Conservation (phyloP, 2,888 invertebrate genomes). For the Drosophila silvestris region DNA sequence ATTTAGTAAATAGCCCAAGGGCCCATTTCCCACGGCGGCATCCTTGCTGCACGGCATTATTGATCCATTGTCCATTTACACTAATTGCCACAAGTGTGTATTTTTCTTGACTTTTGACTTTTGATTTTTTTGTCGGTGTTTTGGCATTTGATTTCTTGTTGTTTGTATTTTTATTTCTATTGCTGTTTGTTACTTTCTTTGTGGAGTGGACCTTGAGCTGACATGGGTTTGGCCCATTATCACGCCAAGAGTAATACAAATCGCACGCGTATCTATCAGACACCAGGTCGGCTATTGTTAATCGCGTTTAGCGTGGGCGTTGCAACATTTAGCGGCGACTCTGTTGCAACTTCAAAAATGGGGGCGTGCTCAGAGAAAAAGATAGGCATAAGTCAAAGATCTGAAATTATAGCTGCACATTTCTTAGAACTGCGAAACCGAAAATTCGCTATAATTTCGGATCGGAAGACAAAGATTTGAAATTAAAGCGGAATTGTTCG, state of each 20-base stretch:
- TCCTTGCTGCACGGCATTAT: slow-evolving; percentile 60
- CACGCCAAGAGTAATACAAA: slow-evolving; percentile 64
- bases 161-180: slow-evolving; percentile 26
- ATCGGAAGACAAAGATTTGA: neutral
- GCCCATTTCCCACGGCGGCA: slow-evolving; percentile 71
- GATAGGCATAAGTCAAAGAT: slow-evolving; percentile 14
- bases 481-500: neutral
- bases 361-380: slow-evolving; percentile 36
- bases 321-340: slow-evolving; percentile 61
- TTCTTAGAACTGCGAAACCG: slow-evolving; percentile 32
- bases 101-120: slow-evolving; percentile 17
- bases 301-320: slow-evolving; percentile 49
- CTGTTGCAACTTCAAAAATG: slow-evolving; percentile 21
- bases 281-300: slow-evolving; percentile 58
- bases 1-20: slow-evolving; percentile 71
- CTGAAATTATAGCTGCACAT: slow-evolving; percentile 11
- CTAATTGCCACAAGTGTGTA: slow-evolving; percentile 77
- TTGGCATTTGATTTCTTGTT: slow-evolving; percentile 65
- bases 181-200: slow-evolving; percentile 30
- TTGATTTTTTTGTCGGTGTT: slow-evolving; percentile 67
- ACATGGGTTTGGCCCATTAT: slow-evolving; percentile 50
- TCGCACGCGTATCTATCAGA: slow-evolving; percentile 78
- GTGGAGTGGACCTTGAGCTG: slow-evolving; percentile 65
- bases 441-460: slow-evolving; percentile 16
- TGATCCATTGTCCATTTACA: slow-evolving; percentile 58